These are phyloP conservation scores for Lophotriccus pileatus DNA, from an alignment of 2,797 vertebrate genomes.

Conservation along the genomic window DNA sequence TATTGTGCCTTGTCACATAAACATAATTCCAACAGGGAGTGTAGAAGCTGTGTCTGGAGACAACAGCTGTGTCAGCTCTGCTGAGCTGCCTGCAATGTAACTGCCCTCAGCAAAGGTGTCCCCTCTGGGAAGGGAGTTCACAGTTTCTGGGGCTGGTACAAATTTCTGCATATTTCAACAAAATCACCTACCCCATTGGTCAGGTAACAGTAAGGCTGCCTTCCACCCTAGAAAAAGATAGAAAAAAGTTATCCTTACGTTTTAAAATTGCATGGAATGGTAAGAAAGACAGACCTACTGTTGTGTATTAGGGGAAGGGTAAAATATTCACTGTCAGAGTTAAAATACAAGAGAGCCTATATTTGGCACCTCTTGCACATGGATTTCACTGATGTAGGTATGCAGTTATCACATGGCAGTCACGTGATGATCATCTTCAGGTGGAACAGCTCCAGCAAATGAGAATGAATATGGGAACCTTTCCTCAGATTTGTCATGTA, in stretches of 20 bases:
- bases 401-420: neutral
- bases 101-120: neutral
- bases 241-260: neutral
- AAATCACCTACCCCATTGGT: neutral
- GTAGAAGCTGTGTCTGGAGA: neutral
- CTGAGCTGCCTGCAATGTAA: neutral
- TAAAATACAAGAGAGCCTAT: neutral
- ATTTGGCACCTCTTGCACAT: neutral
- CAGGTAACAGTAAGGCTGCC: neutral
- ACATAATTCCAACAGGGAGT: accelerated
- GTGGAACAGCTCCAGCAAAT: neutral
- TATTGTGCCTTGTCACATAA: neutral
- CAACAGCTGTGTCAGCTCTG: neutral
- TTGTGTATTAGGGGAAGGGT: neutral
- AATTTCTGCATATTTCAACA: neutral
- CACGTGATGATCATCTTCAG: neutral
- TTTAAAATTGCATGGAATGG: neutral
- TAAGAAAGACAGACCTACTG: neutral
- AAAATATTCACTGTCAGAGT: neutral
- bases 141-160: neutral
- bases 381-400: neutral
- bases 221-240: neutral
- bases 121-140: neutral
- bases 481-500: neutral
- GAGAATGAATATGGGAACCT: neutral